phyloP scores from a whole-genome alignment of 2,113 vertebrate genomes.

The Cricetomys ansorgei region DNA sequence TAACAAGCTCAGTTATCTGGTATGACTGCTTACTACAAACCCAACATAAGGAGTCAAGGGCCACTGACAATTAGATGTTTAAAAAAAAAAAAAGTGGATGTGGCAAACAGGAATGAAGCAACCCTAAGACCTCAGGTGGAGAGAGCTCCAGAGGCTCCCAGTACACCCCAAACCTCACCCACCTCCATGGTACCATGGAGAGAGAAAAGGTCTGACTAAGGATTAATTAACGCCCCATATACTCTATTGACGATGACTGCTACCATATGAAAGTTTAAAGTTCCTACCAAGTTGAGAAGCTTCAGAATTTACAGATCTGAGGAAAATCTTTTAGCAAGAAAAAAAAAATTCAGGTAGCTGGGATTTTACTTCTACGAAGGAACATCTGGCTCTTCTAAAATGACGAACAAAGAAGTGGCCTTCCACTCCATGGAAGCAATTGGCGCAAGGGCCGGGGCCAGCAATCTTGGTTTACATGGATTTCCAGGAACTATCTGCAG shows the following conservation, averaged over 20 bases:
- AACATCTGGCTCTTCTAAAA: background rate
- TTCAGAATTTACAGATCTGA: background rate
- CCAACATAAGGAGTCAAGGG: background rate
- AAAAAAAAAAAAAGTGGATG: background rate
- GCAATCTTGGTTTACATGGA: background rate
- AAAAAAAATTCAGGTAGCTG: background rate
- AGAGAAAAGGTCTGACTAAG: background rate
- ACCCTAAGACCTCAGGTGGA: background rate
- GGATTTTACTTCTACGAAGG: background rate
- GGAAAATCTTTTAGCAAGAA: background rate
- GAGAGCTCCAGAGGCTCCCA: too few relatives aligned
- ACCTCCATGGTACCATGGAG: background rate
- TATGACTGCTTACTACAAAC: background rate
- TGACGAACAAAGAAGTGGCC: background rate
- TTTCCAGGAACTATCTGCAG: background rate
- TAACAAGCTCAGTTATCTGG: background rate
- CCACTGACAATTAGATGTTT: background rate
- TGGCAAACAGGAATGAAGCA: background rate
- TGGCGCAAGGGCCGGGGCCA: background rate
- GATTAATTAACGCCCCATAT: background rate
- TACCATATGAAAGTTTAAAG: background rate
- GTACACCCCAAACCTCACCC: background rate
- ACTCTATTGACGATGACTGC: background rate
- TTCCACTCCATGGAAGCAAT: background rate
- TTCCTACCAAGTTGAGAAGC: conserved; percentile 7